phyloP scores from a whole-genome alignment of 2,113 vertebrate species.

The Tragelaphus imberbis region DNA sequence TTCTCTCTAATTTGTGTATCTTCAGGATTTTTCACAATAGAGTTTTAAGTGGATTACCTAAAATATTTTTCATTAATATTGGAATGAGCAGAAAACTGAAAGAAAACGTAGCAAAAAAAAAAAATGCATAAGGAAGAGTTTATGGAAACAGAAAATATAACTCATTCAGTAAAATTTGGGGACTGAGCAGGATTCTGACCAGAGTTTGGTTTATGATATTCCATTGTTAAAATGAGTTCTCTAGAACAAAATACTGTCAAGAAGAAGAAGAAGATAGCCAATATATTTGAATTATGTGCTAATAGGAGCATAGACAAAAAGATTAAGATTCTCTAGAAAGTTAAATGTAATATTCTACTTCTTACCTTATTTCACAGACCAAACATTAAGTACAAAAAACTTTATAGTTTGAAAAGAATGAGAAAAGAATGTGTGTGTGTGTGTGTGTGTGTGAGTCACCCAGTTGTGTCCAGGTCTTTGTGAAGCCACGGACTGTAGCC shows the following conservation, averaged over 20 bases:
- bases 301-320: background rate
- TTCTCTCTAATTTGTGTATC: background rate
- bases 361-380: background rate
- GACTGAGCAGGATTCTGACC: background rate
- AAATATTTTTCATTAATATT: constrained; percentile 4
- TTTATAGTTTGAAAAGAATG: background rate
- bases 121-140: background rate
- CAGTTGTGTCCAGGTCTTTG: background rate
- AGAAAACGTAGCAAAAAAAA: background rate
- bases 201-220: background rate
- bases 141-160: background rate
- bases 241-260: background rate
- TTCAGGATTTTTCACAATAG: background rate
- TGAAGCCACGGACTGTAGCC: background rate
- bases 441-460: background rate
- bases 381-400: background rate
- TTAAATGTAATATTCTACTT: background rate
- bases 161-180: background rate
- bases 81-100: background rate
- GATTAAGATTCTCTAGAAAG: background rate
- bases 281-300: background rate
- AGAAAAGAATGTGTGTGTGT: background rate
- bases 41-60: background rate
- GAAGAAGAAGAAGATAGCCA: background rate
- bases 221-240: background rate